Conservation (phyloP, 2,888 invertebrate species). For the Agrenia bidenticulata region DNA sequence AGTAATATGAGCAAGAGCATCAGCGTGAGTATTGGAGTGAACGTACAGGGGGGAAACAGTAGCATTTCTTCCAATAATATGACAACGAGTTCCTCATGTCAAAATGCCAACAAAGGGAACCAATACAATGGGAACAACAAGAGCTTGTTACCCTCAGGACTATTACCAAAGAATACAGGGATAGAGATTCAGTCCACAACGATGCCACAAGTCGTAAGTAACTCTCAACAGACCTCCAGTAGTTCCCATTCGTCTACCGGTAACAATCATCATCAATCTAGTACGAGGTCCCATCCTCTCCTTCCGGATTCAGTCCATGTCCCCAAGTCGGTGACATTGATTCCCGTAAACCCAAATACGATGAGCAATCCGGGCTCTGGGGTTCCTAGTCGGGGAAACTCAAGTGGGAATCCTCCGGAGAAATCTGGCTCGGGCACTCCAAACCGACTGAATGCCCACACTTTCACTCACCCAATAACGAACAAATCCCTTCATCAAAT, state of each 20-base stretch:
- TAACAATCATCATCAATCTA: slow-evolving; percentile 32
- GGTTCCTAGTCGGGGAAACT: slow-evolving; percentile 18
- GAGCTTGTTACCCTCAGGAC: background rate
- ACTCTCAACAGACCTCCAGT: slow-evolving; percentile 32
- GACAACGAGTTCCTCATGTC: background rate
- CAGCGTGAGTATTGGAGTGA: slow-evolving; percentile 34
- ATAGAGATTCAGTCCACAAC: slow-evolving; percentile 48
- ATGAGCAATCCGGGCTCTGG: slow-evolving; percentile 1
- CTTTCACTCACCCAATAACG: slow-evolving; percentile 53
- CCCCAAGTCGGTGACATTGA: slow-evolving; percentile 53
- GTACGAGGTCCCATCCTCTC: slow-evolving; percentile 46
- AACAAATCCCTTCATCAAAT: slow-evolving; percentile 53
- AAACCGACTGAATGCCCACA: slow-evolving; percentile 42
- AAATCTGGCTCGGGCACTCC: slow-evolving; percentile 40
- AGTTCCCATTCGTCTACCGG: slow-evolving; percentile 30
- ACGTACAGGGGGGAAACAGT: background rate
- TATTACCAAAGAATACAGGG: slow-evolving; percentile 45
- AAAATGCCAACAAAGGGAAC: slow-evolving; percentile 7
- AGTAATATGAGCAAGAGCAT: slow-evolving; percentile 45
- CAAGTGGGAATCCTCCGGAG: slow-evolving; percentile 24
- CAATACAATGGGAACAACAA: slow-evolving; percentile 5
- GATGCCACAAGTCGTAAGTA: background rate
- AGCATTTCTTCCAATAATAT: slow-evolving; percentile 15
- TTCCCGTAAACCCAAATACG: slow-evolving; percentile 50
- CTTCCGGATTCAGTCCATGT: slow-evolving; percentile 53